Conservation (phyloP, 2,113 vertebrate genomes). For the Microcebus griseorufus region DNA sequence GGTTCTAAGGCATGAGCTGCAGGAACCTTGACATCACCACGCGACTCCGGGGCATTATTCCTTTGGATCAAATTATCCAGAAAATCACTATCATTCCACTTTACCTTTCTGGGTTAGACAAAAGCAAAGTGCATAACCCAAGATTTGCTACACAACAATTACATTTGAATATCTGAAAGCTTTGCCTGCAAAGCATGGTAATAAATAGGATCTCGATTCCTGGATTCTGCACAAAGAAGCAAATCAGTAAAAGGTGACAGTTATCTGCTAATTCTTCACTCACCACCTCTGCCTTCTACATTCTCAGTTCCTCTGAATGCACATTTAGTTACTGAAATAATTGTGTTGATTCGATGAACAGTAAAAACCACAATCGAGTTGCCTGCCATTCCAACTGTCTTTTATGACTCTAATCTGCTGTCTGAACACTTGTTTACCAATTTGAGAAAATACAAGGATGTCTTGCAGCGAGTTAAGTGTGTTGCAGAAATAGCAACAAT, state of each 20-base stretch:
- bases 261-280: not conserved
- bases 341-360: not conserved
- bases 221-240: not conserved
- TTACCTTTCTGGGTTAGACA: constrained; percentile 24
- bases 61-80: constrained; percentile 61
- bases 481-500: not conserved
- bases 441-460: not conserved
- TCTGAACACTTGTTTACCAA: not conserved
- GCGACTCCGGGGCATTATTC: not conserved
- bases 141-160: not conserved
- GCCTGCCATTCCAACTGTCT: not conserved
- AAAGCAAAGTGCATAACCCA: not conserved
- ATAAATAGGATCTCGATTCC: not conserved
- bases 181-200: not conserved
- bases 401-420: not conserved
- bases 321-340: not conserved
- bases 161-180: not conserved
- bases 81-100: constrained; percentile 43
- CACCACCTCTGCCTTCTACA: not conserved
- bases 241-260: not conserved
- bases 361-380: not conserved
- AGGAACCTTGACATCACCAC: constrained; percentile 55
- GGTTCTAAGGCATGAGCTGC: constrained; percentile 54
- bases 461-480: not conserved
- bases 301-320: not conserved